Conservation (phyloP, 2,797 vertebrate species). For the Schizothorax lantsangensis region DNA sequence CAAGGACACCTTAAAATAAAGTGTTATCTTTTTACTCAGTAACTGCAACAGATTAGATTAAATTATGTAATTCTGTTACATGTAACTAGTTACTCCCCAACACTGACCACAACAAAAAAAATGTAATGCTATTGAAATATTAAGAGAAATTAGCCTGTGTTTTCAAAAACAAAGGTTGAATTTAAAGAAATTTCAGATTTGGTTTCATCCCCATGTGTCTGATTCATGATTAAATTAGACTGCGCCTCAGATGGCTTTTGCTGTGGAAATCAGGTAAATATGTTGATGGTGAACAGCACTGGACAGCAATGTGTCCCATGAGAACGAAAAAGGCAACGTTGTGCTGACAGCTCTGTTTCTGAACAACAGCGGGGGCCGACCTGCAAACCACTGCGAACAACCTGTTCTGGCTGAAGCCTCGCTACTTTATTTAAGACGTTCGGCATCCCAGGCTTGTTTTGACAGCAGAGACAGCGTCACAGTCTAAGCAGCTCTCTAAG, state of each 20-base stretch:
- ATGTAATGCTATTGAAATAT: neutral
- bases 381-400: constrained; percentile 35
- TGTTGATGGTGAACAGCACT: constrained; percentile 24
- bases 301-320: constrained; percentile 17
- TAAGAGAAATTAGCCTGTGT: no score
- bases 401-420: constrained; percentile 1
- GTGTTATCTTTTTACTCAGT: neutral
- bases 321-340: constrained; percentile 41
- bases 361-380: constrained; percentile 22
- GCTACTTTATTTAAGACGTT: neutral
- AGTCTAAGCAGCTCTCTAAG: constrained; percentile 23
- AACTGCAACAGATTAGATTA: neutral
- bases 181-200: neutral
- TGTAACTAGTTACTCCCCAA: neutral
- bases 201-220: neutral
- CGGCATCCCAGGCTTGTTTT: constrained; percentile 9
- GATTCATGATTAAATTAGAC: neutral
- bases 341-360: constrained; percentile 38
- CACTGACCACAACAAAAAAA: neutral
- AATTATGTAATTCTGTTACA: neutral
- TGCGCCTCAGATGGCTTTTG: constrained; percentile 15
- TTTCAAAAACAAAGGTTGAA: neutral
- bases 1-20: neutral
- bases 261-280: constrained; percentile 21
- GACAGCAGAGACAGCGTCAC: constrained; percentile 14